These are phyloP conservation scores for Propithecus perrieri DNA, from an alignment of 2,797 vertebrate species.

Conservation along the genomic window DNA sequence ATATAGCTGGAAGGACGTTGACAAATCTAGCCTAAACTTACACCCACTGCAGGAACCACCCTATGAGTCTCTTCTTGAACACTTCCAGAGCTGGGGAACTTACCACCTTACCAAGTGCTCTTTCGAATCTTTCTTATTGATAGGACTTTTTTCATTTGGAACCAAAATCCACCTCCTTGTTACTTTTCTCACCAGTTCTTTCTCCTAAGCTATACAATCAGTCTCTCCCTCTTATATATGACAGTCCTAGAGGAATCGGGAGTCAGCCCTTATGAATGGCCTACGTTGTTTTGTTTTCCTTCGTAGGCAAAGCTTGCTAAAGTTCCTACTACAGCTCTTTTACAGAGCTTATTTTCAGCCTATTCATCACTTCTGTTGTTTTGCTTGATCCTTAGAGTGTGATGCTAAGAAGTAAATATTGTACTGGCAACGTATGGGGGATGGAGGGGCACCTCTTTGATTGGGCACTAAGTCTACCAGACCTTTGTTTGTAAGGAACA, in stretches of 20 bases:
- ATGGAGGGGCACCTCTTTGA: not conserved
- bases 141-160: not conserved
- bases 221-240: not conserved
- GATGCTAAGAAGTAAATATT: not conserved
- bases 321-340: not conserved
- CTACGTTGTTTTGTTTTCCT: not conserved
- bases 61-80: not conserved
- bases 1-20: not conserved
- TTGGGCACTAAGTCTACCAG: not conserved
- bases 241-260: not conserved
- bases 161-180: not conserved
- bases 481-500: not conserved
- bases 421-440: not conserved
- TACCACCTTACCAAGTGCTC: not conserved
- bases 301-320: not conserved
- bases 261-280: not conserved
- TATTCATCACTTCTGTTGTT: not conserved
- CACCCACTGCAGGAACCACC: not conserved
- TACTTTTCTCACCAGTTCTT: not conserved
- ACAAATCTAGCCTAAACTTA: not conserved
- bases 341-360: not conserved
- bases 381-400: not conserved
- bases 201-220: not conserved
- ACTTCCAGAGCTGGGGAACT: not conserved
- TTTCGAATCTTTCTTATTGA: not conserved